These are phyloP conservation scores for Caenorhabditis briggsae DNA, from an alignment of 1,140 invertebrate species.

Conservation along the genomic window DNA sequence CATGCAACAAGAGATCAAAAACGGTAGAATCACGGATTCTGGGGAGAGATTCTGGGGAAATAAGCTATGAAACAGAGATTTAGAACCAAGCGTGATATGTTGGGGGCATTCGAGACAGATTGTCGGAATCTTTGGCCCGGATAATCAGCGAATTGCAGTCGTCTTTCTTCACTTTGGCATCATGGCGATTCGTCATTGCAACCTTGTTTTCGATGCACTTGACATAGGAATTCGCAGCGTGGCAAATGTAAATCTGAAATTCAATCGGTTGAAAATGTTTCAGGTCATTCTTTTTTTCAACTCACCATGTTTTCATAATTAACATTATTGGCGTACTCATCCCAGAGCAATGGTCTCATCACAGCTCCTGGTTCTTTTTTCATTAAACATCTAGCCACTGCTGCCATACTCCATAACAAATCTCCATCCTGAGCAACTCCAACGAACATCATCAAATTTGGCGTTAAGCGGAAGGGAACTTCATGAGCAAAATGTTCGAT, in stretches of 20 bases:
- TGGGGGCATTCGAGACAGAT: conserved; percentile 19
- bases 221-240: conserved; percentile 5
- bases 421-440: conserved; percentile 50
- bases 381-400: conserved; percentile 19
- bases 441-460: conserved; percentile 17
- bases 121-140: neutral
- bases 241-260: conserved; percentile 17
- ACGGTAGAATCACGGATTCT: too few relatives aligned
- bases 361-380: conserved; percentile 20
- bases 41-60: too few relatives aligned
- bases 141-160: neutral
- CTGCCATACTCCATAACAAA: conserved; percentile 35
- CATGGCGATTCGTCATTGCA: neutral
- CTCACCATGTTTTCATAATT: neutral
- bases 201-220: neutral
- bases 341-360: conserved; percentile 48
- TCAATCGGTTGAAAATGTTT: neutral
- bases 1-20: too few relatives aligned
- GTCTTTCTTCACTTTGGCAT: neutral
- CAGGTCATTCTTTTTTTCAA: neutral
- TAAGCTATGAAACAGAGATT: neutral
- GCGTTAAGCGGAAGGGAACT: conserved; percentile 55
- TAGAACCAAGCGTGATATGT: conserved; percentile 49
- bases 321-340: conserved; percentile 28
- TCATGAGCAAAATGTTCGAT: conserved; percentile 22